These are phyloP conservation scores for Volucella inflata DNA, from an alignment of 2,888 invertebrate species.

Conservation along the genomic window DNA sequence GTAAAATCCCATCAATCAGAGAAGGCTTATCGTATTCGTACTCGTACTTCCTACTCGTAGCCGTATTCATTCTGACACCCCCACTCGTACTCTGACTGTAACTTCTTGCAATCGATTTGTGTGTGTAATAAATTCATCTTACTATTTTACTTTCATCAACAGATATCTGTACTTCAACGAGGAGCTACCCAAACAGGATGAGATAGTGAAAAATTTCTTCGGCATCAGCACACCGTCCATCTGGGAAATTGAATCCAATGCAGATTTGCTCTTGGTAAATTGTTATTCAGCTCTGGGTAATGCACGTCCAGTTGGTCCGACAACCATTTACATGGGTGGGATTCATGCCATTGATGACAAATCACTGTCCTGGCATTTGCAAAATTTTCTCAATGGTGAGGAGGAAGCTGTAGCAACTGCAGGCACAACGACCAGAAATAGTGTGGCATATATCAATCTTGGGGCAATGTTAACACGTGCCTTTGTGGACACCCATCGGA, in stretches of 20 bases:
- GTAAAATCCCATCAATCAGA: no score
- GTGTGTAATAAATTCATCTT: conserved; percentile 46
- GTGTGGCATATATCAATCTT: conserved; percentile 77
- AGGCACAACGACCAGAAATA: conserved; percentile 20
- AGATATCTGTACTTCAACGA: conserved; percentile 77
- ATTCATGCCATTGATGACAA: conserved; percentile 76
- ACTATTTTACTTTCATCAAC: conserved; percentile 21
- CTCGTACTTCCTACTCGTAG: no score
- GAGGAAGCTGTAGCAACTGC: conserved; percentile 20
- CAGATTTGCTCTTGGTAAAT: conserved; percentile 77
- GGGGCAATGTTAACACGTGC: conserved; percentile 69
- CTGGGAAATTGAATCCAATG: conserved; percentile 77
- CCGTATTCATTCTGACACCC: no score
- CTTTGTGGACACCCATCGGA: conserved; percentile 69
- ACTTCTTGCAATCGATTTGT: conserved; percentile 40
- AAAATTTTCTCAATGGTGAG: conserved; percentile 74
- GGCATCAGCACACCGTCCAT: conserved; percentile 76
- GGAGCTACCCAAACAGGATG: conserved; percentile 78
- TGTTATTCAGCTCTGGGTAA: conserved; percentile 77
- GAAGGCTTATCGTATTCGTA: no score
- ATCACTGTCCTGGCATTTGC: conserved; percentile 72
- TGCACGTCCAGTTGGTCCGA: conserved; percentile 77
- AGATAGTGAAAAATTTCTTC: conserved; percentile 77
- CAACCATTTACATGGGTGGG: conserved; percentile 78
- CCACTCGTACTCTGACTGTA: no score